A percentile compares a stretch with the other conserved stretches of the same genome.
phyloP scores from a whole-genome alignment of 2,888 invertebrate genomes.

The Andrena fulva region DNA sequence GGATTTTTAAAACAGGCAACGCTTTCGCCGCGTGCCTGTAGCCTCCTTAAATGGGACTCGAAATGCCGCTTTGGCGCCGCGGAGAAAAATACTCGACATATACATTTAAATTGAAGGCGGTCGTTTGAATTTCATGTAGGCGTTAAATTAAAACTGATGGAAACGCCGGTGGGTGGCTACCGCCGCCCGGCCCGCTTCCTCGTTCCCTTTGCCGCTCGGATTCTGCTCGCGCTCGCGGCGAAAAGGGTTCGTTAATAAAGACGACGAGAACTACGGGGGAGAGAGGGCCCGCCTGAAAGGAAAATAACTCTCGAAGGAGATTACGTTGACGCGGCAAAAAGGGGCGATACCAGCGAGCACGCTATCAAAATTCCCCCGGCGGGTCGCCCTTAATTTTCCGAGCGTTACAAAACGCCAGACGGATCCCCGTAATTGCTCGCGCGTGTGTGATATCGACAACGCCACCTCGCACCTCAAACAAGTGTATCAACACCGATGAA shows the following conservation, averaged over 20 bases:
- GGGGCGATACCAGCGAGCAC: background rate
- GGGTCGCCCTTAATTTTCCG: slow-evolving; percentile 19
- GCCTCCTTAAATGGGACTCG: slow-evolving; percentile 29
- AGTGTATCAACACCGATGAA: background rate
- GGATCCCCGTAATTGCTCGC: background rate
- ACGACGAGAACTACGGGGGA: slow-evolving; percentile 41
- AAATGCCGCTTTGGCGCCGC: slow-evolving; percentile 11
- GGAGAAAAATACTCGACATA: slow-evolving; percentile 29
- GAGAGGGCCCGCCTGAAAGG: slow-evolving; percentile 8
- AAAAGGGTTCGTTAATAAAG: slow-evolving; percentile 46
- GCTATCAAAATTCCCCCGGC: slow-evolving; percentile 12
- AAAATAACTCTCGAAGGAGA: slow-evolving; percentile 26
- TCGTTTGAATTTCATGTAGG: slow-evolving; percentile 45
- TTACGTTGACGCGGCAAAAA: slow-evolving; percentile 28
- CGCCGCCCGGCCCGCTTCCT: background rate
- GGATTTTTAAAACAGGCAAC: background rate
- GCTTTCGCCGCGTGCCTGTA: background rate
- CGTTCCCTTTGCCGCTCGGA: slow-evolving; percentile 24
- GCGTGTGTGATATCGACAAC: background rate
- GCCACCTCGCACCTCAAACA: background rate
- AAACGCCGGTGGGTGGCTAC: background rate
- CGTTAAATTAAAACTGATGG: slow-evolving; percentile 54
- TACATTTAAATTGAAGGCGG: slow-evolving; percentile 42
- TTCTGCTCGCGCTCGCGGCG: slow-evolving; percentile 24
- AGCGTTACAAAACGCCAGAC: background rate